Evolutionary conservation across 37 sponge, comb jelly and placozoan species (phyloP).

Genomic region (Aphrocallistes beatrix): DNA sequence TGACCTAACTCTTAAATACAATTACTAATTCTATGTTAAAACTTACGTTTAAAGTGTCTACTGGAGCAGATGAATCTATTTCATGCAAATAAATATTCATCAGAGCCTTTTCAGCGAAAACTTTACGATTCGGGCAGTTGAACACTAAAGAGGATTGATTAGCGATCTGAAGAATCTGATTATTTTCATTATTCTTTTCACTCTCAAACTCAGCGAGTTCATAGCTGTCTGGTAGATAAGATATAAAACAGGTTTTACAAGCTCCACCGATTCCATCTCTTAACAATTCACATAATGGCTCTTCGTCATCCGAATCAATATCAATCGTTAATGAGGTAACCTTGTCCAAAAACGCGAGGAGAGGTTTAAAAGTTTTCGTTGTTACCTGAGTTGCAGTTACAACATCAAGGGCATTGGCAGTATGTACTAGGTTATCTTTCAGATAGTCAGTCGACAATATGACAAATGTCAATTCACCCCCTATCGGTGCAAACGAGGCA

Average conservation of each 20-base stretch:
- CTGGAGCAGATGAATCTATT: background rate
- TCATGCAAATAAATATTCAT: background rate
- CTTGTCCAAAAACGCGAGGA: background rate
- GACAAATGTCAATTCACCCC: background rate
- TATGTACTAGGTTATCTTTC: background rate
- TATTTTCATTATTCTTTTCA: background rate
- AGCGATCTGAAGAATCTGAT: background rate
- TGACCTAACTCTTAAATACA: too few species aligned
- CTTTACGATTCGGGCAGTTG: background rate
- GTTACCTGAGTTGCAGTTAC: background rate
- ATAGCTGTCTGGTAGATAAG: background rate
- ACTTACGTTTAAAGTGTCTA: too few species aligned
- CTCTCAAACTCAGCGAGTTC: background rate
- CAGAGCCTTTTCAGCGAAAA: background rate
- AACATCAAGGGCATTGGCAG: background rate
- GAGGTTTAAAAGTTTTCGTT: background rate
- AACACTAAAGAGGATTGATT: background rate
- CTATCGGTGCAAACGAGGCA: constrained; percentile 14
- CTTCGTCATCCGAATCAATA: background rate
- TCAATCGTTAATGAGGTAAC: background rate
- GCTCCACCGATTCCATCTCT: background rate
- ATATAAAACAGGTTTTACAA: background rate
- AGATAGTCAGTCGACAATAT: background rate
- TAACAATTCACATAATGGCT: background rate
- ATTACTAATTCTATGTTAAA: too few species aligned